Percentiles rank a stretch among this genome's conserved stretches.
phyloP scores from a whole-genome alignment of 2,113 vertebrate genomes.

The Malurus melanocephalus region DNA sequence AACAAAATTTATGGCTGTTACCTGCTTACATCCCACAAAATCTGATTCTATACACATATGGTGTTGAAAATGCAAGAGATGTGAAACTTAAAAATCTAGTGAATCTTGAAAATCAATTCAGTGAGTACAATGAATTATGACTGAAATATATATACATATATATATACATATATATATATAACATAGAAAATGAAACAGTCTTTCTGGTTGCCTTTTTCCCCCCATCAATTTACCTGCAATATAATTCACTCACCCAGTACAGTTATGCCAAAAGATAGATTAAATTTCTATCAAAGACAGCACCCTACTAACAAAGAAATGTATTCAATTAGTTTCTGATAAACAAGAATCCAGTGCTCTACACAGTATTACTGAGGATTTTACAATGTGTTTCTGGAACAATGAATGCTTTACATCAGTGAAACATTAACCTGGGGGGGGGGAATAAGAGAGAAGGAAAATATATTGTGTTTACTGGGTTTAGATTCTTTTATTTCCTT shows the following conservation, averaged over 20 bases:
- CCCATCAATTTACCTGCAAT: not conserved
- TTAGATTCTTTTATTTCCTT: not conserved
- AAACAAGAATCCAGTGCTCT: not conserved
- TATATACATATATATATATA: too few species aligned
- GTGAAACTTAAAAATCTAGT: not conserved
- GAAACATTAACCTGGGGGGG: not conserved
- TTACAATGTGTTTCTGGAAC: not conserved
- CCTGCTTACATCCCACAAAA: not conserved
- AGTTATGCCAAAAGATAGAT: not conserved
- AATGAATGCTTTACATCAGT: not conserved
- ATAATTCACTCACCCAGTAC: not conserved
- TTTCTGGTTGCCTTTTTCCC: too few species aligned
- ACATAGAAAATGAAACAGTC: too few species aligned
- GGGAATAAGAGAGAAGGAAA: not conserved
- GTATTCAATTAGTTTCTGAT: not conserved
- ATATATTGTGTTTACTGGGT: not conserved
- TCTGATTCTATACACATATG: accelerated
- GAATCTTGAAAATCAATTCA: not conserved
- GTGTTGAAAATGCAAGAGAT: not conserved
- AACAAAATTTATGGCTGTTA: not conserved
- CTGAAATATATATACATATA: not conserved
- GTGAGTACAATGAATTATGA: not conserved
- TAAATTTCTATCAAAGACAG: not conserved
- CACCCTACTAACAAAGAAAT: not conserved
- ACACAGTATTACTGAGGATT: not conserved